These are phyloP conservation scores for Platysteira castanea DNA, from an alignment of 2,113 vertebrate species.

Conservation along the genomic window DNA sequence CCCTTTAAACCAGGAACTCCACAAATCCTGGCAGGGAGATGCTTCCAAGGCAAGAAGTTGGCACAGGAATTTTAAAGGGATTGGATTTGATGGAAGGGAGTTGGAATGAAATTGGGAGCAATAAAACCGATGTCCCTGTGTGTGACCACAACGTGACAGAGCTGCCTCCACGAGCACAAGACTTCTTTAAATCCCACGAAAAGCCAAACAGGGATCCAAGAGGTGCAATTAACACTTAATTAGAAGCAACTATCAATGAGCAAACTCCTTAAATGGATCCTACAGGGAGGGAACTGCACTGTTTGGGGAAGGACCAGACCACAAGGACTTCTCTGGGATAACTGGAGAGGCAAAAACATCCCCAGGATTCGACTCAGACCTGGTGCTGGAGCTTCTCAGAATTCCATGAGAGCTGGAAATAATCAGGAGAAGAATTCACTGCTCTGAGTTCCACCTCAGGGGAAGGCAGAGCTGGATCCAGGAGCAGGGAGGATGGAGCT, in stretches of 20 bases:
- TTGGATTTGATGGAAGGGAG: neutral
- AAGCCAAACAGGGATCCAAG: neutral
- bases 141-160: fast-evolving
- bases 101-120: neutral
- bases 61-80: neutral
- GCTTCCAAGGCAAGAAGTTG: neutral
- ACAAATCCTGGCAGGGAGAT: neutral
- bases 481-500: neutral
- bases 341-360: fast-evolving
- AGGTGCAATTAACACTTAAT: neutral
- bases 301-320: neutral
- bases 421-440: neutral
- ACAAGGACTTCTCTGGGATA: neutral
- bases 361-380: fast-evolving
- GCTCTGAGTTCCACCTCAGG: fast-evolving
- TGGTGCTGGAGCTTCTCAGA: fast-evolving
- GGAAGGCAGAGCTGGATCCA: neutral
- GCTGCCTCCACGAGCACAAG: neutral
- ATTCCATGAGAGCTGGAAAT: fast-evolving
- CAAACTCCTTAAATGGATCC: neutral
- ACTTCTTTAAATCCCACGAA: too few species aligned
- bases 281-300: neutral
- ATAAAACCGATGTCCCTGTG: fast-evolving
- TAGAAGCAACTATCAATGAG: neutral
- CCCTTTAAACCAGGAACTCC: neutral